phyloP scores from a whole-genome alignment of 2,888 invertebrate species.

The Bedellia somnulentella region DNA sequence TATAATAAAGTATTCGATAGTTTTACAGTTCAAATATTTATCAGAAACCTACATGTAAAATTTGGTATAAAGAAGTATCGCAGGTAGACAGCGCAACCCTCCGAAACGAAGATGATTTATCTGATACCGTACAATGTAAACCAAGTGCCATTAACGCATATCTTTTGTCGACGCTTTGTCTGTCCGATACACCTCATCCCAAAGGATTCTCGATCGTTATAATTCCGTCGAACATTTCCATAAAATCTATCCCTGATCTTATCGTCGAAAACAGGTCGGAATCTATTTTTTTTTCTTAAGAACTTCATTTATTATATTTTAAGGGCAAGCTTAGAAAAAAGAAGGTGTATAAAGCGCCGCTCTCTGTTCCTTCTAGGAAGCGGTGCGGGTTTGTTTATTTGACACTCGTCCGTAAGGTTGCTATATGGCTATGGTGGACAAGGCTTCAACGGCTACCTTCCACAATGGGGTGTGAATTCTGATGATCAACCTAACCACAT shows the following conservation, averaged over 20 bases:
- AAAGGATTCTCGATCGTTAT: constrained; percentile 55
- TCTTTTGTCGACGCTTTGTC: constrained; percentile 49
- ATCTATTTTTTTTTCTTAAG: constrained; percentile 50
- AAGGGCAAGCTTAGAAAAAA: constrained; percentile 37
- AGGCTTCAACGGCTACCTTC: constrained; percentile 29
- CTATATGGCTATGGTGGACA: constrained; percentile 33
- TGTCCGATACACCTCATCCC: constrained; percentile 50
- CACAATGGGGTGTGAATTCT: constrained; percentile 46
- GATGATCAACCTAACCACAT: too few species aligned
- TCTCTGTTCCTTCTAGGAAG: constrained; percentile 49
- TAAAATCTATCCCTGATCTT: constrained; percentile 54
- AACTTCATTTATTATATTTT: constrained; percentile 59
- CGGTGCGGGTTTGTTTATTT: constrained; percentile 45
- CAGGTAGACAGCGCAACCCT: too few species aligned
- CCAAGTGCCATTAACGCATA: constrained; percentile 3
- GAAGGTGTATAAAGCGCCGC: constrained; percentile 52
- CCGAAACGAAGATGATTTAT: constrained; percentile 1
- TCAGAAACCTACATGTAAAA: too few species aligned
- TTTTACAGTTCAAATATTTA: too few species aligned
- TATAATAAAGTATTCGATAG: too few species aligned
- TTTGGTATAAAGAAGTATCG: too few species aligned
- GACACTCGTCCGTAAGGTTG: constrained; percentile 51
- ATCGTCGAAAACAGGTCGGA: constrained; percentile 58
- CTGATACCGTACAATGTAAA: constrained; percentile 1
- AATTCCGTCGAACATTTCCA: constrained; percentile 56